Conservation (phyloP, 2,888 invertebrate genomes). For the Teleogryllus oceanicus region DNA sequence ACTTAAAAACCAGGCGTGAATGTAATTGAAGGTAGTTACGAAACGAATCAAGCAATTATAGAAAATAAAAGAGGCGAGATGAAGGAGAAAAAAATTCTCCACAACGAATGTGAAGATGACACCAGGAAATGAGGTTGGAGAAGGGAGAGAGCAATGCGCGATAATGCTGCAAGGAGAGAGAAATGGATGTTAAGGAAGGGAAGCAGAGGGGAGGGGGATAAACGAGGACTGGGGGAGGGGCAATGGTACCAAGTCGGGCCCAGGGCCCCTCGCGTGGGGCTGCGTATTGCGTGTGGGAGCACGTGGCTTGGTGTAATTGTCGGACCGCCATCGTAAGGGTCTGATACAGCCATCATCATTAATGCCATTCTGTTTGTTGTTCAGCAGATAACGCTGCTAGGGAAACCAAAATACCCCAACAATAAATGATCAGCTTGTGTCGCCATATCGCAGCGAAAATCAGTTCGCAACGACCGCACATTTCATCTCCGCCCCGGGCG, state of each 20-base stretch:
- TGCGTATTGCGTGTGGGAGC: not conserved
- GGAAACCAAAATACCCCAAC: slow-evolving; percentile 5
- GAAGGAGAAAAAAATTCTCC: too few species aligned
- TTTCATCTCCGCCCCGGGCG: not conserved
- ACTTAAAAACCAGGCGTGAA: too few species aligned
- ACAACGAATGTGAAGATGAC: too few species aligned
- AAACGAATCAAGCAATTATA: too few species aligned
- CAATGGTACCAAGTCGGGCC: not conserved
- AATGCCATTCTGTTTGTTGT: slow-evolving; percentile 18
- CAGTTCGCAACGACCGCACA: slow-evolving; percentile 9
- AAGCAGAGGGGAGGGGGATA: not conserved
- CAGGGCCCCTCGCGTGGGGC: not conserved
- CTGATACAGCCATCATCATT: slow-evolving; percentile 18
- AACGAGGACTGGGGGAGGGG: not conserved
- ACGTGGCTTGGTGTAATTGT: not conserved
- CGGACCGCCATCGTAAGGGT: not conserved
- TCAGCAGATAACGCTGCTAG: not conserved
- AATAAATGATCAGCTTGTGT: slow-evolving; percentile 6
- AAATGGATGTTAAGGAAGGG: too few species aligned
- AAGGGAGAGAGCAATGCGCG: too few species aligned
- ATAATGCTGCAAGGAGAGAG: too few species aligned
- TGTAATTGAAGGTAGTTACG: too few species aligned
- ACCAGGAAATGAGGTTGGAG: too few species aligned
- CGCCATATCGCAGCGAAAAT: slow-evolving; percentile 18
- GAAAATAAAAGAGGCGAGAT: too few species aligned